Percentiles rank a stretch among this genome's conserved stretches.
Evolutionary conservation across 2,888 invertebrate species (phyloP).

Genomic region (Julus scandinavius): DNA sequence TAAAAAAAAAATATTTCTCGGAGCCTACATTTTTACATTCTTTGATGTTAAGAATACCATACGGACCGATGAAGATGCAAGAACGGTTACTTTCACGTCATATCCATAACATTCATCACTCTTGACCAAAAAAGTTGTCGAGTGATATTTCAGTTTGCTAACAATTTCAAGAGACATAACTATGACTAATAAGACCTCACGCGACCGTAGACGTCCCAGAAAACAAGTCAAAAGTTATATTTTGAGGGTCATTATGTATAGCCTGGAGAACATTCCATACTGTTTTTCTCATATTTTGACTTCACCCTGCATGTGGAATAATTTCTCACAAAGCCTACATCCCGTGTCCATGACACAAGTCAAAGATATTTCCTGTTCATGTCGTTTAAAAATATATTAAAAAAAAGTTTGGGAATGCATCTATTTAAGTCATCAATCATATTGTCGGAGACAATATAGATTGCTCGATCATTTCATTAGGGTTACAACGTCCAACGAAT

Average conservation of each 20-base stretch:
- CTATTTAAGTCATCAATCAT: conserved; percentile 27
- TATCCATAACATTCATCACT: not conserved
- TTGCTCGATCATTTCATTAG: conserved; percentile 2
- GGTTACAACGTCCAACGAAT: not conserved
- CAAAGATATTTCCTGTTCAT: conserved; percentile 19
- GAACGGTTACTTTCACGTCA: not conserved
- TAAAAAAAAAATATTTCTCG: no score
- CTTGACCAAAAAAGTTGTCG: not conserved
- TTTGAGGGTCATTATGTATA: not conserved
- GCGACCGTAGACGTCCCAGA: no score
- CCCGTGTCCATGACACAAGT: not conserved
- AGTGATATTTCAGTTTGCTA: conserved; percentile 1
- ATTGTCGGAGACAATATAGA: not conserved
- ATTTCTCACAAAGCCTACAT: not conserved
- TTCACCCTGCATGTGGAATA: not conserved
- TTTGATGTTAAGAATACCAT: no score
- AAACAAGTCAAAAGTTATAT: not conserved
- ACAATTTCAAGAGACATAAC: not conserved
- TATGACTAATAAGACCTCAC: not conserved
- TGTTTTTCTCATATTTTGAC: not conserved
- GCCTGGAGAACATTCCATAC: not conserved
- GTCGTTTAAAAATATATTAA: not conserved
- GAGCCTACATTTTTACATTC: no score
- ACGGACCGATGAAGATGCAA: not conserved
- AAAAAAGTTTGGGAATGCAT: not conserved